Conservation (phyloP, 1,140 invertebrate genomes). For the Ephestia elutella region DNA sequence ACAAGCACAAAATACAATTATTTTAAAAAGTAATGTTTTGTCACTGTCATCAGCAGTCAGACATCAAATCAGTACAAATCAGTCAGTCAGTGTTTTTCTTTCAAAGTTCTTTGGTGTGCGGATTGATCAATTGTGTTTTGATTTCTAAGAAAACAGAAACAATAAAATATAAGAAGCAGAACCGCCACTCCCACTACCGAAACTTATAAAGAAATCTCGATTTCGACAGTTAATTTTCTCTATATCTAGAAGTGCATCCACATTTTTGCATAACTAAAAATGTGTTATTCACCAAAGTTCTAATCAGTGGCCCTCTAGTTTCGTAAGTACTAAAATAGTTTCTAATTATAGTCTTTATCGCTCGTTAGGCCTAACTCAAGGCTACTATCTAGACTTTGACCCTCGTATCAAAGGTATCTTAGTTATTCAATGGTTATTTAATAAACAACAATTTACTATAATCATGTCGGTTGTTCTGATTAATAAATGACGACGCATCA, state of each 20-base stretch:
- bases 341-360: neutral
- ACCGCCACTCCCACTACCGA: too few relatives aligned
- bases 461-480: neutral
- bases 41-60: too few relatives aligned
- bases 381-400: constrained; percentile 27
- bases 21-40: too few relatives aligned
- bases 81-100: too few relatives aligned
- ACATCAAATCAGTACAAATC: too few relatives aligned
- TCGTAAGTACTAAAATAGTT: neutral
- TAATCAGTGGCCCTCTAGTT: neutral
- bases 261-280: neutral
- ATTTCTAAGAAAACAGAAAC: neutral
- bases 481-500: neutral
- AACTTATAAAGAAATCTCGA: neutral
- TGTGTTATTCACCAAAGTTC: neutral
- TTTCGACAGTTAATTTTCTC: neutral
- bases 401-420: constrained; percentile 2
- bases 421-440: neutral
- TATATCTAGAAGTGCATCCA: neutral
- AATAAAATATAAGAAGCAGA: neutral
- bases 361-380: constrained; percentile 15
- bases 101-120: too few relatives aligned
- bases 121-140: neutral
- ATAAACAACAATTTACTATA: neutral
- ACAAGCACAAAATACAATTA: too few relatives aligned